Evolutionary conservation across 2,888 invertebrate genomes (phyloP).

Genomic region (Globia sparganii): DNA sequence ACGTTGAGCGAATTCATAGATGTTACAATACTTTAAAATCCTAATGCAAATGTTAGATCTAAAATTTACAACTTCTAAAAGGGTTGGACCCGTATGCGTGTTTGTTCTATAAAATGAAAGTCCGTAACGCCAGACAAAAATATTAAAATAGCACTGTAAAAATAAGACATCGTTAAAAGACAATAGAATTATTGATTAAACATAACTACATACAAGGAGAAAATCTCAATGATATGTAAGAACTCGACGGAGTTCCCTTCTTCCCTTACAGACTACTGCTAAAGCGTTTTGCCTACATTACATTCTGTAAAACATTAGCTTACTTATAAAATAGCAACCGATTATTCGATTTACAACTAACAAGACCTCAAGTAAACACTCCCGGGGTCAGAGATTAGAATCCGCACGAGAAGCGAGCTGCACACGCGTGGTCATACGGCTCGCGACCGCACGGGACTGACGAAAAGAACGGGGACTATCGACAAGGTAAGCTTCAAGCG

Average conservation of each 20-base stretch:
- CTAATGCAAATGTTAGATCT: conserved; percentile 89
- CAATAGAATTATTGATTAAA: conserved; percentile 77
- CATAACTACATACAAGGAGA: conserved; percentile 86
- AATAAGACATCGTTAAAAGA: conserved; percentile 79
- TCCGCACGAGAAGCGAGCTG: conserved; percentile 70
- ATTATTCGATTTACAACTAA: conserved; percentile 71
- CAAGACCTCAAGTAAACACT: conserved; percentile 57
- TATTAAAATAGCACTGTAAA: conserved; percentile 83
- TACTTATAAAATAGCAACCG: conserved; percentile 83
- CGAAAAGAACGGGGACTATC: conserved; percentile 44
- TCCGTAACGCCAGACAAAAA: conserved; percentile 75
- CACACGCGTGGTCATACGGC: conserved; percentile 16
- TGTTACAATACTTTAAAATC: conserved; percentile 87
- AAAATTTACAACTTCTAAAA: conserved; percentile 87
- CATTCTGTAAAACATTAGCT: conserved; percentile 80
- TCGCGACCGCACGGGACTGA: conserved; percentile 2
- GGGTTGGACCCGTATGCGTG: conserved; percentile 90
- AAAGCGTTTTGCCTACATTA: conserved; percentile 88
- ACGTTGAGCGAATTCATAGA: conserved; percentile 89
- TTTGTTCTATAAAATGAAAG: conserved; percentile 84
- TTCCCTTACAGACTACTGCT: conserved; percentile 86
- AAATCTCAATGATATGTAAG: conserved; percentile 90
- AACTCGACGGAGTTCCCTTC: conserved; percentile 88
- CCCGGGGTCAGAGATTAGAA: conserved; percentile 59
- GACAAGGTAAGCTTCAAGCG: conserved; percentile 66